These are phyloP conservation scores for Falco biarmicus DNA, from an alignment of 2,797 vertebrate species.

Conservation along the genomic window DNA sequence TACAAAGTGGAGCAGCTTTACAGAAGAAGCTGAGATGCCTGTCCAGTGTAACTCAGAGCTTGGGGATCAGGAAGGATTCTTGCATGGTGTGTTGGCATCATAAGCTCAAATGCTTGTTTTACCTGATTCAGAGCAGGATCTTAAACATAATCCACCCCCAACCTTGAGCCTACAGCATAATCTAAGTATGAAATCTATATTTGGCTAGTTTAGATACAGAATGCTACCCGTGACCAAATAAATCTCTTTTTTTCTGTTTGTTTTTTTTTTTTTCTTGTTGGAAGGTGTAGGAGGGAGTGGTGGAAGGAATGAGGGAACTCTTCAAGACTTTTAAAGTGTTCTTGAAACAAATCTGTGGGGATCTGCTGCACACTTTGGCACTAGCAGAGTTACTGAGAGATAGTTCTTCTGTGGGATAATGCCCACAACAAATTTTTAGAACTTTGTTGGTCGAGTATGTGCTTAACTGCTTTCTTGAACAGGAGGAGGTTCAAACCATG, in stretches of 20 bases:
- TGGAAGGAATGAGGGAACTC: too few species aligned
- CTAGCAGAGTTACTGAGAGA: not conserved
- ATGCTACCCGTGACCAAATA: not conserved
- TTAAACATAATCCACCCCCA: not conserved
- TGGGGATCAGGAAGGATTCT: not conserved
- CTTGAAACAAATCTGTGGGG: not conserved
- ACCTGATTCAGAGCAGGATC: too few species aligned
- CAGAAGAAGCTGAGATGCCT: not conserved
- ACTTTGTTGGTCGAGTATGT: not conserved
- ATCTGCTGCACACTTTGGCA: not conserved
- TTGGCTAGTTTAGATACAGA: not conserved
- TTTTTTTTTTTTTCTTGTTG: not conserved
- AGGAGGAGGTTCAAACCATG: not conserved
- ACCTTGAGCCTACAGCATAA: not conserved
- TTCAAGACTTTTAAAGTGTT: not conserved
- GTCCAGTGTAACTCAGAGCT: not conserved
- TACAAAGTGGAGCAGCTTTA: not conserved
- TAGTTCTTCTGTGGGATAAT: rapidly evolving
- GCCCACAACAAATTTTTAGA: not conserved
- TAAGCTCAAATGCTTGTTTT: not conserved
- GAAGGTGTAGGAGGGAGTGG: rapidly evolving
- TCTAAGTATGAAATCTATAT: not conserved
- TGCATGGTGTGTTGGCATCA: too few species aligned
- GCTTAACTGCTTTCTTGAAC: not conserved
- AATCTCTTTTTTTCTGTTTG: not conserved